These are phyloP conservation scores for Dromococcyx pavoninus DNA, from an alignment of 2,797 vertebrate species.

Conservation along the genomic window DNA sequence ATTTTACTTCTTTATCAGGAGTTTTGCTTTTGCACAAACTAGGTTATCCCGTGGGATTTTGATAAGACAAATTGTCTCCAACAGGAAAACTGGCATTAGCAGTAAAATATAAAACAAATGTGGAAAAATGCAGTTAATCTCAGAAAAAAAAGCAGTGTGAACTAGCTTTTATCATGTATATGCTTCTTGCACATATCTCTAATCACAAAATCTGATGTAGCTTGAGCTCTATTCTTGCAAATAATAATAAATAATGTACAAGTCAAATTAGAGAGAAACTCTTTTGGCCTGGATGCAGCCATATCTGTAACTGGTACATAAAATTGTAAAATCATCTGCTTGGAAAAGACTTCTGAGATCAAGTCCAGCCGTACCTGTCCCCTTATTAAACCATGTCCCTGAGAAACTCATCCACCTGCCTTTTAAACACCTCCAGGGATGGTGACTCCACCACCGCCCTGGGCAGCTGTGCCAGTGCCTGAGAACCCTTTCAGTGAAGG, in stretches of 20 bases:
- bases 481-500: no score
- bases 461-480: no score
- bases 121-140: background rate
- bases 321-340: no score
- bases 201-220: background rate
- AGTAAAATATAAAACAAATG: background rate
- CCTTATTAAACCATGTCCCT: no score
- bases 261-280: background rate
- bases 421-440: no score
- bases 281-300: background rate
- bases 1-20: background rate
- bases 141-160: background rate
- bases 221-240: background rate
- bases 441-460: no score
- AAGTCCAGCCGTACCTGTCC: no score
- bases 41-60: background rate
- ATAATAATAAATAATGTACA: accelerated
- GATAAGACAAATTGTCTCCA: background rate
- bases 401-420: no score
- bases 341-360: no score
- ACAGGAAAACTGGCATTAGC: background rate
- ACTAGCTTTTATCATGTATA: background rate
- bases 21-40: background rate
- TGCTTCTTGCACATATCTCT: background rate
- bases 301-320: background rate